A percentile compares a stretch with the other conserved stretches of the same genome.
phyloP scores from a whole-genome alignment of 2,113 vertebrate species.

The Calyptommatus sinebrachiatus region DNA sequence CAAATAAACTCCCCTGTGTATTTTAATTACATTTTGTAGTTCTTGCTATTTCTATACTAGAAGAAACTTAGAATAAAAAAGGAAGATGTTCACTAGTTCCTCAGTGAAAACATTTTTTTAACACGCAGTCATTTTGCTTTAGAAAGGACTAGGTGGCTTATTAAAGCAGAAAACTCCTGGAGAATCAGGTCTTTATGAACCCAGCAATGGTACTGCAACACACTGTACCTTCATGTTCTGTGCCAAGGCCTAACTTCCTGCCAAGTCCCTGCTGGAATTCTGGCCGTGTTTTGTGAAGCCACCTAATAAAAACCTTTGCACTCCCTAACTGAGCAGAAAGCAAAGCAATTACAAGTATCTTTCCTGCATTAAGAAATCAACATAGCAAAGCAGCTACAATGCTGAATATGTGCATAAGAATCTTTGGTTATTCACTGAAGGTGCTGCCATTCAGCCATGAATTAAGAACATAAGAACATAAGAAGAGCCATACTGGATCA shows the following conservation, averaged over 20 bases:
- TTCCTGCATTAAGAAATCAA: not conserved
- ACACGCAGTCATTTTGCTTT: slow-evolving; percentile 13
- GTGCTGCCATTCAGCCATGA: not conserved
- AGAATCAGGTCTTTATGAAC: slow-evolving; percentile 25
- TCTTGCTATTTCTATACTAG: slow-evolving; percentile 19
- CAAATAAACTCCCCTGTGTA: not conserved
- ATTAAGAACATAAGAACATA: not conserved
- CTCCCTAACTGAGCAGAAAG: not conserved
- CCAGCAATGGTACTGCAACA: not conserved
- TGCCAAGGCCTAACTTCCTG: not conserved
- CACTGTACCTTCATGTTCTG: not conserved
- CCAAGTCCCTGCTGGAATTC: slow-evolving; percentile 12
- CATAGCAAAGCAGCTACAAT: not conserved
- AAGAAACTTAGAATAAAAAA: slow-evolving; percentile 1
- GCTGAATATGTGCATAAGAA: not conserved
- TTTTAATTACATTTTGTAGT: slow-evolving; percentile 37
- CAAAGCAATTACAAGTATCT: not conserved
- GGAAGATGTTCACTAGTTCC: not conserved
- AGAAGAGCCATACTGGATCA: too few relatives aligned
- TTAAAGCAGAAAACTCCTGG: slow-evolving; percentile 10
- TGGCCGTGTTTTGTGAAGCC: rapidly evolving
- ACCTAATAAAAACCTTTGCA: not conserved
- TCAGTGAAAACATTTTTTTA: slow-evolving; percentile 36
- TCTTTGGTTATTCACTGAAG: not conserved
- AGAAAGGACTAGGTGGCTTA: slow-evolving; percentile 17